Evolutionary conservation across 1,140 invertebrate genomes (phyloP).

Genomic region (Drosophila sechellia): DNA sequence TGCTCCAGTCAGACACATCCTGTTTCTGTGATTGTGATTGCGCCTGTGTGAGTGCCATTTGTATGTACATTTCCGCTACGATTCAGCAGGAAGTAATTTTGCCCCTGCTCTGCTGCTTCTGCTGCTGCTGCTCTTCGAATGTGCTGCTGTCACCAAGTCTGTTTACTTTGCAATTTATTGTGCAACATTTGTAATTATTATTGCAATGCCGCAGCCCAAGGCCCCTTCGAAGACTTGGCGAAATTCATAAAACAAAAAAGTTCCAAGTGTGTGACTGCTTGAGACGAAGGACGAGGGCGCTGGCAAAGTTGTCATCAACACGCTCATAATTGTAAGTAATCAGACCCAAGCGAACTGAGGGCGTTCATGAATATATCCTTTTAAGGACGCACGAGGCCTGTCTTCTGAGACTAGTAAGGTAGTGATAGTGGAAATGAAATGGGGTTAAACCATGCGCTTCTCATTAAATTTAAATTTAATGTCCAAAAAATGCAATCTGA

Average conservation of each 20-base stretch:
- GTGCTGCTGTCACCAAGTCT: constrained; percentile 51
- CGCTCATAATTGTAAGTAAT: constrained; percentile 82
- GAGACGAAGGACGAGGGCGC: constrained; percentile 40
- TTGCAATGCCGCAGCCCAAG: constrained; percentile 66
- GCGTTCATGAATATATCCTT: constrained; percentile 1
- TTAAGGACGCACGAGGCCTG: constrained; percentile 34
- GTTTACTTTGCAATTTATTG: constrained; percentile 82
- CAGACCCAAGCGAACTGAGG: constrained; percentile 67
- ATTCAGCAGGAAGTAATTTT: constrained; percentile 81
- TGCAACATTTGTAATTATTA: constrained; percentile 84
- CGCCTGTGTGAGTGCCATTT: constrained; percentile 66
- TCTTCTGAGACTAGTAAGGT: constrained; percentile 14
- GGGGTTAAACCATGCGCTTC: too few relatives aligned
- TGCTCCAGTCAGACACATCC: constrained; percentile 46
- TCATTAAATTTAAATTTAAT: too few relatives aligned
- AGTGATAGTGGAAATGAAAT: background rate
- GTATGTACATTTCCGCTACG: constrained; percentile 79
- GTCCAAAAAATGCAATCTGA: too few relatives aligned
- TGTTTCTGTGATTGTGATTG: constrained; percentile 45
- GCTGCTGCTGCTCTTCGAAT: background rate
- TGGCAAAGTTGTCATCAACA: constrained; percentile 69
- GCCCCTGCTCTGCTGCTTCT: constrained; percentile 33
- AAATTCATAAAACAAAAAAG: constrained; percentile 26
- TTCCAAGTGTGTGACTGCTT: constrained; percentile 73
- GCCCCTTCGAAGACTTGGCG: constrained; percentile 32